These are phyloP conservation scores for Brevipalpus yothersi DNA, from an alignment of 1,140 invertebrate species.

Conservation along the genomic window DNA sequence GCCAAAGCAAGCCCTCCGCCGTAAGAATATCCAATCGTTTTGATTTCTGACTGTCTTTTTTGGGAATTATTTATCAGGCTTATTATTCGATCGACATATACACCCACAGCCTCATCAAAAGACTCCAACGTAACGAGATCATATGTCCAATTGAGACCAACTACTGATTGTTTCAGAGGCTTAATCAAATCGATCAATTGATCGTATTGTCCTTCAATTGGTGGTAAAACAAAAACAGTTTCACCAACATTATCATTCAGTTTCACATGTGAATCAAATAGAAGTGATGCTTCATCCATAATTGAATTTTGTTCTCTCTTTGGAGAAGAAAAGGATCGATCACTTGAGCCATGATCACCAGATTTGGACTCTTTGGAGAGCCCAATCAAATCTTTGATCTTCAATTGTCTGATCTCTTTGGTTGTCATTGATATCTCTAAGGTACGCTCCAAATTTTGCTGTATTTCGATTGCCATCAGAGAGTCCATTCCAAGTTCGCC, in stretches of 20 bases:
- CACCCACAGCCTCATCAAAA: background rate
- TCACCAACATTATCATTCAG: background rate
- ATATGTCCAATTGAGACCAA: conserved; percentile 4
- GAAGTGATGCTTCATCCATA: background rate
- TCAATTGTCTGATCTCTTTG: conserved; percentile 9
- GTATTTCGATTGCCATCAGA: conserved; percentile 89
- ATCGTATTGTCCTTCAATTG: conserved; percentile 7
- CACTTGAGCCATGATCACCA: background rate
- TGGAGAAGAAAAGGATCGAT: background rate
- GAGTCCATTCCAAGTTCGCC: conserved; percentile 89
- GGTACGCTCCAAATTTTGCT: conserved; percentile 19
- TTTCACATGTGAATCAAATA: background rate
- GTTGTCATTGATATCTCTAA: conserved; percentile 5
- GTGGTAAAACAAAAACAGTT: conserved; percentile 6
- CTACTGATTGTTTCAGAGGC: conserved; percentile 16
- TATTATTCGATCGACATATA: background rate
- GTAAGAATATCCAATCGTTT: conserved; percentile 78
- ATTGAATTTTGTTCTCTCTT: background rate
- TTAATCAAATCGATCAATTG: conserved; percentile 37
- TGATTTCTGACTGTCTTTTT: conserved; percentile 20
- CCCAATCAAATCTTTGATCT: background rate
- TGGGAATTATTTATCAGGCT: no score
- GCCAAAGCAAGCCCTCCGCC: conserved; percentile 74
- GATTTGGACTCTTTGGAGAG: background rate
- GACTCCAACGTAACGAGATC: background rate